Evolutionary conservation across 1,140 invertebrate species (phyloP), one percentile per base, ranked within the genome.

Genomic region (Zaprionus taronus): DNA sequence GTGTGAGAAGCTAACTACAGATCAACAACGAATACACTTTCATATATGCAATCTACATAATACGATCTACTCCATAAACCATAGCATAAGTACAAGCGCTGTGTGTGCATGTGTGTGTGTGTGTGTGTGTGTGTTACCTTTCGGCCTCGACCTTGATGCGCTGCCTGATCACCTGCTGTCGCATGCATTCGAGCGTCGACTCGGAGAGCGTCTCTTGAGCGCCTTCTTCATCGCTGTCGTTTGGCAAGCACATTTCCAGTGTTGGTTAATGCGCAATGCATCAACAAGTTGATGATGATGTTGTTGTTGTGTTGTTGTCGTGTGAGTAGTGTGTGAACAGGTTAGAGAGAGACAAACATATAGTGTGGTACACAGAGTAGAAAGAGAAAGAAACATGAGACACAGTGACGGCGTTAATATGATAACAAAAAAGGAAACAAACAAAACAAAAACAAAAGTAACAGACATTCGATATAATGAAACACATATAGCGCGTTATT

Each of bases 101-200:
- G 15, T 67, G 5, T 44, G 20, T 49, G 31, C 65, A 38, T 53
- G 20, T 60, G 63, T 64, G 20, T 26, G 28, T 58, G 53, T 55
- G 63, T 56, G 47, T 31, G 62, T 47, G 47, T 44, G 56, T 57
- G 65, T 73, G 93, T 94, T 95, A 96, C 95, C 95, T 96, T 94
- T 96, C 95, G 91, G 95, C 95, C 92, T 95, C 95, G 79, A 95
- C 95, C 93, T 96, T 96, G 93, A 95, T 95, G 81, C 95, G 94
- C 93, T 96, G 95, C 84, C 95, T 94, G 91, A 95, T 94, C 84
- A 96, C 95, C 93, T 95, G 95, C 91, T 95, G 94, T 91, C 95
- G 94, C 95, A 96, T 96, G 93, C 96, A 95, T 72, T 95, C 95
- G 92, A 96, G 95, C 93, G 95, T 95, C 91, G 95, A 95, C 90